Percentiles rank a stretch among this genome's conserved stretches.
Conservation (phyloP, 2,888 invertebrate genomes). For the Leptodirus hochenwartii region DNA sequence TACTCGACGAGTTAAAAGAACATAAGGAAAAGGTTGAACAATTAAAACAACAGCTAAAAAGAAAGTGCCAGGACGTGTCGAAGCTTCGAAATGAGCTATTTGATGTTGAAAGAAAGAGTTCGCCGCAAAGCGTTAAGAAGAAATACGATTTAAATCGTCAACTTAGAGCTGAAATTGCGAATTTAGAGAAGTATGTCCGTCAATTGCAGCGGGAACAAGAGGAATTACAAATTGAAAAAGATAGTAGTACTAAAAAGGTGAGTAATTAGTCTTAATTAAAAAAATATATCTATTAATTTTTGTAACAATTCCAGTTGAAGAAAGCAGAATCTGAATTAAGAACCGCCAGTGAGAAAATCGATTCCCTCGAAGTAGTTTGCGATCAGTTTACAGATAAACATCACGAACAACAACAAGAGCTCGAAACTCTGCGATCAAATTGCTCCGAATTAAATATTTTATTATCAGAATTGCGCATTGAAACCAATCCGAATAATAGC, state of each 20-base stretch:
- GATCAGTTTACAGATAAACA: conserved; percentile 17
- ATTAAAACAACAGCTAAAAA: conserved; percentile 23
- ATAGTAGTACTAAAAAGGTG: conserved; percentile 28
- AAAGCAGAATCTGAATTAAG: conserved; percentile 21
- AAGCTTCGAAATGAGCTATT: conserved; percentile 21
- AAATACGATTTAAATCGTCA: conserved; percentile 5
- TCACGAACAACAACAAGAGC: conserved; percentile 18
- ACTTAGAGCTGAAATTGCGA: conserved; percentile 30
- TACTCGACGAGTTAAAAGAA: conserved; percentile 38
- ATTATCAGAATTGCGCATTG: conserved; percentile 26
- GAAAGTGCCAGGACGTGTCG: conserved; percentile 24
- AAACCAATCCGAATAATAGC: conserved; percentile 15
- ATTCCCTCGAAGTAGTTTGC: conserved; percentile 18
- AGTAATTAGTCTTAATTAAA: conserved; percentile 2
- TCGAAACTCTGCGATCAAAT: conserved; percentile 17
- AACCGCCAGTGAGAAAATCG: conserved; percentile 16
- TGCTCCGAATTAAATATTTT: conserved; percentile 25
- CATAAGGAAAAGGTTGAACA: conserved; percentile 34
- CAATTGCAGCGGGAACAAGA: conserved; percentile 32
- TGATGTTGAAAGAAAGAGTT: conserved; percentile 18
- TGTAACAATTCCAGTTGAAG: conserved; percentile 22
- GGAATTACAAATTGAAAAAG: conserved; percentile 33
- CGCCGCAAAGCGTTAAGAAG: no score
- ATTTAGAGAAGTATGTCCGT: conserved; percentile 32
- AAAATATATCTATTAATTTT: conserved; percentile 3